Percentiles rank a stretch among this genome's conserved stretches.
Evolutionary conservation across 2,888 invertebrate species (phyloP).

Genomic region (Lapara coniferarum): DNA sequence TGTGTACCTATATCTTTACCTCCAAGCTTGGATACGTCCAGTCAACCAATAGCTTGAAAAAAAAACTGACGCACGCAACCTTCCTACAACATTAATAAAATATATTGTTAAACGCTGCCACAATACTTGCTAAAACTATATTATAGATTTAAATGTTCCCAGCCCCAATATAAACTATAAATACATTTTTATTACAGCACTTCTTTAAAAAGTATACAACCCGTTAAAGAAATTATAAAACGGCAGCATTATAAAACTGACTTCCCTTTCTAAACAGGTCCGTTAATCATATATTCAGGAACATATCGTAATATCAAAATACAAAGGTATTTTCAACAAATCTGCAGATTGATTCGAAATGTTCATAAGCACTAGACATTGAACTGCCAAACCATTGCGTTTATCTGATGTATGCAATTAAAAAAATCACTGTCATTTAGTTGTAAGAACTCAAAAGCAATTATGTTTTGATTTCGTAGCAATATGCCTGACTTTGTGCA

Average conservation of each 20-base stretch:
- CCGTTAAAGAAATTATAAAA: too few species aligned
- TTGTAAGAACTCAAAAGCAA: conserved; percentile 25
- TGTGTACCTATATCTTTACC: conserved; percentile 23
- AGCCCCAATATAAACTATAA: background rate
- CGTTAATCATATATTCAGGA: too few species aligned
- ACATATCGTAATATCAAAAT: too few species aligned
- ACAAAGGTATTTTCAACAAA: too few species aligned
- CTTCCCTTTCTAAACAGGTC: too few species aligned
- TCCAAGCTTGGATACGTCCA: conserved; percentile 38
- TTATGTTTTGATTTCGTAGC: conserved; percentile 26
- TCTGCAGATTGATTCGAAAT: background rate
- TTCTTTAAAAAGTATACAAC: background rate
- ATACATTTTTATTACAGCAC: background rate
- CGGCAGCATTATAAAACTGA: too few species aligned
- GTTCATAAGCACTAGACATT: background rate
- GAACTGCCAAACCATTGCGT: conserved; percentile 6
- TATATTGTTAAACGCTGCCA: background rate
- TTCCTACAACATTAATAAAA: background rate
- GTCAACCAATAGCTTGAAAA: background rate
- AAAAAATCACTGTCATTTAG: conserved; percentile 11
- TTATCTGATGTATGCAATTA: conserved; percentile 6
- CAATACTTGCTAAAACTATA: background rate
- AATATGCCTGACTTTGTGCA: conserved; percentile 22
- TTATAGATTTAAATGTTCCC: background rate
- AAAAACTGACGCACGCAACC: background rate